Evolutionary conservation across 2,113 vertebrate species (phyloP), one percentile per base, ranked within the genome.

Genomic region (Glaucomys volans): DNA sequence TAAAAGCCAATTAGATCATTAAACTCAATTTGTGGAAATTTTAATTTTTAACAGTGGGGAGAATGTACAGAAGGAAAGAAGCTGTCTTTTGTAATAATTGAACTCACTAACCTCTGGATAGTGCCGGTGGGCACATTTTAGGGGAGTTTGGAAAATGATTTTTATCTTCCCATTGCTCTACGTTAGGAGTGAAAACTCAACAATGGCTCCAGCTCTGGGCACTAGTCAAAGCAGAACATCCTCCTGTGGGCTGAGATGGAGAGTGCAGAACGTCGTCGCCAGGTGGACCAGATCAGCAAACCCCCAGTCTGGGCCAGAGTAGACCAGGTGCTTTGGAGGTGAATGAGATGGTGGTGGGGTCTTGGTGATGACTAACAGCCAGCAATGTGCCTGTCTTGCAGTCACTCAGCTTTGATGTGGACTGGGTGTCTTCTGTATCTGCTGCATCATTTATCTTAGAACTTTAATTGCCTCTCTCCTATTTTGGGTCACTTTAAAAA

Each of bases 351-450:
- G 24, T 30, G 24, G 30, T n/a, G 66, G 37, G 12, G 11, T 81
- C 89, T 81, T 6, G 50, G 20, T 30, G 30, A 24, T 20, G n/a
- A n/a, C n/a, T n/a, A 17, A 18, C 13, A 8, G 52, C 50, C 13
- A 11, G 0, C 28, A 16, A 9, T 1, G 1, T 2, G 12, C 52
- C 22, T 47, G 14, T 59, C 59, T 47, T 28, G 40, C 5, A 59
- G 28, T 35, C 26, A 32, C 9, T 6, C 30, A n/a, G 50, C 77
- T 44, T 30, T 35, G 42, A 2, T 44, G 30, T 35, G 42, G 2
- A 1, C 4, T 1, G 10, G n/a, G 18, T 14, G 17, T 32, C 5
- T 18, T 16, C 6, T 1, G 0, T 5, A 32, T 50, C 11, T 14
- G 17, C 20, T 9, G 3, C 28, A 35, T 8, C 47, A 35, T 35